A percentile compares a stretch with the other conserved stretches of the same genome.
Conservation (phyloP, 2,113 vertebrate species). For the Geococcyx californianus region DNA sequence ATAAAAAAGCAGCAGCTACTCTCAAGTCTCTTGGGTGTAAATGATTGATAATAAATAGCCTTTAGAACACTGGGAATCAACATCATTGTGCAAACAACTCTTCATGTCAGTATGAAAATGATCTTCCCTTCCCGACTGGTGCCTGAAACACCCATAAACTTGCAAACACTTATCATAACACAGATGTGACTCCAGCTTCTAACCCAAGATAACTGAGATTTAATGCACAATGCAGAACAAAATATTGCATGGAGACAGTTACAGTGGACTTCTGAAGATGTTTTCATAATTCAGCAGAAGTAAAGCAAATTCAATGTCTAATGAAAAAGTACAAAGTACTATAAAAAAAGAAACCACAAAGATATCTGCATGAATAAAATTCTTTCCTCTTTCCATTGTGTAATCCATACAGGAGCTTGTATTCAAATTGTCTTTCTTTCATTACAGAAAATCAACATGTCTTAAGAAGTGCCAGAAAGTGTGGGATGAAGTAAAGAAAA, state of each 20-base stretch:
- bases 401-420: not conserved
- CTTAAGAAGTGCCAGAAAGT: constrained; percentile 4
- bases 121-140: not conserved
- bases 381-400: not conserved
- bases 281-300: not conserved
- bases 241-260: not conserved
- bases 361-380: not conserved
- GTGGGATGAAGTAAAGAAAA: not conserved
- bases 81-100: not conserved
- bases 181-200: not conserved
- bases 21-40: not conserved
- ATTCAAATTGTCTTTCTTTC: not conserved
- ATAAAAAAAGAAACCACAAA: not conserved
- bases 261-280: not conserved
- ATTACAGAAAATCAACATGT: not conserved
- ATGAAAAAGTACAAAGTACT: not conserved
- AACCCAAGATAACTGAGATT: not conserved
- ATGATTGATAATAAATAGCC: not conserved
- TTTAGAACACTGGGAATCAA: not conserved
- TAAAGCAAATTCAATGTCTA: not conserved
- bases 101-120: not conserved
- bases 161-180: not conserved
- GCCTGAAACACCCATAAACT: not conserved
- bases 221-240: not conserved
- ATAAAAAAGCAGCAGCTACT: not conserved